Evolutionary conservation across 53 echinoderm and acorn worm genomes (phyloP), one percentile per base, ranked within the genome.

Genomic region (Holothuria scabra): DNA sequence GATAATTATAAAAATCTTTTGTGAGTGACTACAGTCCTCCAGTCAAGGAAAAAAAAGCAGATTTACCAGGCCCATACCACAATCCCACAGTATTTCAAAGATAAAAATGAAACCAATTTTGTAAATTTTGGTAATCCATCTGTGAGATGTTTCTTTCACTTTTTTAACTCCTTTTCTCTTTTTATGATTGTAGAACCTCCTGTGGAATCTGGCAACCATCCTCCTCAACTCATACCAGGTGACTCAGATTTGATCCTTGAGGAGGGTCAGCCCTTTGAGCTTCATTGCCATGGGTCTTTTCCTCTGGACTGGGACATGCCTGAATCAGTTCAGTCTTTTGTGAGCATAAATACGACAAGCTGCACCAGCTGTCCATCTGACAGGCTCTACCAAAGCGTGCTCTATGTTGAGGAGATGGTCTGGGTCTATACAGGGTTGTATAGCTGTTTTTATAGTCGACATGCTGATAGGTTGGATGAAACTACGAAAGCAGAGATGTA

Each of bases 361-460:
- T 78, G 78, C n/a, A 28, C 21, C 25, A 58, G 32, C 78, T 78
- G 78, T 58, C 32, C 31, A 5, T 1, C 58, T 14, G 56, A 58
- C 18, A 31, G 56, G 4, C 58, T 78, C 65, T 82, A 82, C 65
- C 56, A 85, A 75, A 78, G 78, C 14, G 72, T 84, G 22, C 84
- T 95, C 84, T 72, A 48, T 20, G 85, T 95, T 9, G 65, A 79
- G 12, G 78, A 86, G 16, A 70, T 89, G 76, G 75, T 49, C 11
- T 86, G 28, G 35, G 31, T 21, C 14, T 88, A 93, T n/a, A 90
- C 93, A 0, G 93, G 95, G 12, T 55, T 72, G n/a, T 95, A 92
- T 23, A 72, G 46, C 22, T 95, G 95, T 59, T 60, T 92, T 64
- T 95, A 95, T 76, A 92, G 90, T 59, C 86, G 90, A n/a, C 86